Percentiles rank a stretch among this genome's conserved stretches.
phyloP scores from a whole-genome alignment of 1,140 invertebrate genomes.

The Choristoneura fumiferana region DNA sequence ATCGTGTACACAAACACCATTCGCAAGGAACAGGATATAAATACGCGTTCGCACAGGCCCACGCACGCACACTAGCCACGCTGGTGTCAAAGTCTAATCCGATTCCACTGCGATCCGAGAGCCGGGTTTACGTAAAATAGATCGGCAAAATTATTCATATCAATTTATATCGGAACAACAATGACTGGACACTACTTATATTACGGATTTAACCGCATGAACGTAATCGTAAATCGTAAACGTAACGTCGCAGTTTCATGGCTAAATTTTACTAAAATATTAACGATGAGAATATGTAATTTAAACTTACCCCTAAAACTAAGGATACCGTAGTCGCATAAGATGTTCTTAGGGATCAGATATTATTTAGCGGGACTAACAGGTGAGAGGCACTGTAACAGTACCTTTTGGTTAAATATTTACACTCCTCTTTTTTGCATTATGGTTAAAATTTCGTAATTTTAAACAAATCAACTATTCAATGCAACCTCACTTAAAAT shows the following conservation, averaged over 20 bases:
- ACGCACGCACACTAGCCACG: constrained; percentile 46
- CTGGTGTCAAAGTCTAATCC: constrained; percentile 69
- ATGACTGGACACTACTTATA: background rate
- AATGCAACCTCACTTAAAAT: background rate
- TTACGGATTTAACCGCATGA: too few species aligned
- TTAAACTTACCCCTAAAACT: background rate
- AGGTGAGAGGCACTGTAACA: constrained; percentile 22
- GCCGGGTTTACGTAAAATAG: constrained; percentile 33
- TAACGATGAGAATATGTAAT: background rate
- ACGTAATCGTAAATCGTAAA: background rate
- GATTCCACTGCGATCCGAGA: constrained; percentile 29
- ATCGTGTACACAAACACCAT: constrained; percentile 35
- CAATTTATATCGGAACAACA: background rate
- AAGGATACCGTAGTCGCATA: background rate
- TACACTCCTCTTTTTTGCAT: constrained; percentile 40
- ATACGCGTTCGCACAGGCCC: constrained; percentile 42
- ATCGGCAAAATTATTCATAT: background rate
- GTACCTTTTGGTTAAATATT: constrained; percentile 44
- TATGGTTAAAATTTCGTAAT: constrained; percentile 20
- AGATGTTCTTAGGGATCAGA: background rate
- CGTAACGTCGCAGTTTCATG: background rate
- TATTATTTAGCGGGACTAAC: constrained; percentile 11
- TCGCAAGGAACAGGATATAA: constrained; percentile 37
- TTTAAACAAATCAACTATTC: background rate
- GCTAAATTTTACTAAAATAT: background rate